Evolutionary conservation across 2,113 vertebrate genomes (phyloP).

Genomic region (Calyptommatus sinebrachiatus): DNA sequence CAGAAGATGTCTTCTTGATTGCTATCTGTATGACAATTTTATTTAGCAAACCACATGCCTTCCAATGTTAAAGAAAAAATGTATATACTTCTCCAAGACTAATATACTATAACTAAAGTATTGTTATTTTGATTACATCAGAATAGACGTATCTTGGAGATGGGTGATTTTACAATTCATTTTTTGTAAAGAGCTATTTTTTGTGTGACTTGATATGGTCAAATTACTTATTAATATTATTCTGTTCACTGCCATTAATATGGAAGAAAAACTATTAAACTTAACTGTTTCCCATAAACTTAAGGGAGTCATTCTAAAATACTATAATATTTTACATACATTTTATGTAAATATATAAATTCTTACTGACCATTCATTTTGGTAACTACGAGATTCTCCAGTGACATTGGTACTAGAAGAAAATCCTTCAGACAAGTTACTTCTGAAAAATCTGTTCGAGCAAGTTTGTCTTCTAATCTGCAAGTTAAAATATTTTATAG

Average conservation of each 20-base stretch:
- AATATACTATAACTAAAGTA: too few relatives aligned
- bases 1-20: too few relatives aligned
- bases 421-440: conserved; percentile 57
- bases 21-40: too few relatives aligned
- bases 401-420: conserved; percentile 50
- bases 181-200: too few relatives aligned
- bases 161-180: too few relatives aligned
- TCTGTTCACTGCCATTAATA: background rate
- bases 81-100: too few relatives aligned
- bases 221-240: too few relatives aligned
- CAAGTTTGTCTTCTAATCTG: conserved; percentile 71
- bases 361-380: conserved; percentile 71
- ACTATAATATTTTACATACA: background rate
- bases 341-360: conserved; percentile 12
- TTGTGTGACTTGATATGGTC: too few relatives aligned
- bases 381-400: conserved; percentile 61
- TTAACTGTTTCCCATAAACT: background rate
- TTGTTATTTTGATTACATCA: too few relatives aligned
- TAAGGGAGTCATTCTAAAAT: background rate
- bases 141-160: too few relatives aligned
- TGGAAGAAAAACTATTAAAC: background rate
- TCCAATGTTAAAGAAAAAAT: too few relatives aligned
- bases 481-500: conserved; percentile 46
- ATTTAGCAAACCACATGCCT: too few relatives aligned
- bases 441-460: conserved; percentile 62